Evolutionary conservation across 2,888 invertebrate genomes (phyloP), one percentile per base, ranked within the genome.

Genomic region (Allygus modestus): DNA sequence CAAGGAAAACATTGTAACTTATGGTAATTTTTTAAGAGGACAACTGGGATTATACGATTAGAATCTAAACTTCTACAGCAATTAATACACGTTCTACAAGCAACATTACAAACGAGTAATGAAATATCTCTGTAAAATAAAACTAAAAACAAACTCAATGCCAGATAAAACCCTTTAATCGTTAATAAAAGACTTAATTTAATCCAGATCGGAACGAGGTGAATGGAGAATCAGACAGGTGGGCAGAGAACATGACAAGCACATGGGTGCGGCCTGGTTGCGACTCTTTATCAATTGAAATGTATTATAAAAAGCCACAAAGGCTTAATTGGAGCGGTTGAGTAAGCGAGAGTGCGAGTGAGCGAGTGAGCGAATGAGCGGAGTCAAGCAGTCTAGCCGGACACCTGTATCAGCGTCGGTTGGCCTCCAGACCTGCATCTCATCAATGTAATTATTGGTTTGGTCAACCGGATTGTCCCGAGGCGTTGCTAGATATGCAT

Each of bases 401-500:
- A 81, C 69, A 82, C 79, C 79, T 79, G 79, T 79, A 33, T 26
- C 77, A 73, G 31, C 43, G n/a, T n/a, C n/a, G 54, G 11, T 43
- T 75, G 77, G 58, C 58, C 79, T 79, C 46, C 77, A 51, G 26
- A 46, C 77, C 77, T 79, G 79, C 79, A 79, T 79, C 79, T 79
- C 79, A 79, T 79, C 79, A 79, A 79, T 58, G 58, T 79, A 79
- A 79, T 79, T 79, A 58, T 79, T 20, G 58, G 58, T 54, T 79
- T 31, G 51, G 77, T 46, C 73, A 23, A 31, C 73, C 33, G 43
- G 73, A 73, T 73, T 41, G 31, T 41, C 73, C 26, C 20, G 15
- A 28, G 65, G 65, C 31, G 65, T 65, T 65, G 58, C 54, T 1
- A 65, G 65, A 65, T 65, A 65, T 65, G 65, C 65, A 65, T 65